Evolutionary conservation across 2,888 invertebrate genomes (phyloP), one percentile per base, ranked within the genome.

Genomic region (Beris chalybata): DNA sequence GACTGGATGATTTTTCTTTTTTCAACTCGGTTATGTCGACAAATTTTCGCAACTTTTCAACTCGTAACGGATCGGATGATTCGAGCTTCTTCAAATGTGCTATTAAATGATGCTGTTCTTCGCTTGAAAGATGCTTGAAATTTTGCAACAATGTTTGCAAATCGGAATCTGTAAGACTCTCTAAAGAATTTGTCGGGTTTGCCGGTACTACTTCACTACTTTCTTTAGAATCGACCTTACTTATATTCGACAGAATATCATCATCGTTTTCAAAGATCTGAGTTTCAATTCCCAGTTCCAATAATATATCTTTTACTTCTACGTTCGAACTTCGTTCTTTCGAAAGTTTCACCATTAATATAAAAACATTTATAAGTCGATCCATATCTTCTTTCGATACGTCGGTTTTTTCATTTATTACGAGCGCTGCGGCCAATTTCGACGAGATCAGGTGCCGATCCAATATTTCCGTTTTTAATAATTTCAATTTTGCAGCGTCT

Each of bases 71-170:
- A 76, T 92, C 89, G 4, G 86, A 86, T 0, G 87, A 86, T 76
- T 93, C 93, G 47, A 93, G 77, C 76, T 92, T 92, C 76, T 92
- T 92, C 67, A 93, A 77, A 75, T 92, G 92, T 0, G 87, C 88
- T 43, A 93, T 92, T 4, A 93, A 83, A 72, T 90, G 89, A 75
- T 91, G 90, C 74, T 93, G 93, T 76, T 93, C 93, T 70, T 92
- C 91, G 0, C 87, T 86, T 0, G 89, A 89, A 12, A 93, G 78
- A 73, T 92, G 91, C 76, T 91, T 91, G 72, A 90, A 90, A 75
- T 92, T 93, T 76, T 91, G 90, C 65, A 93, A 77, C 1, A 93
- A 79, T 0, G 90, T 89, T 76, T 92, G 91, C 55, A 93, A 78
- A 74, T 93, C 93, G 0, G 89, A 87, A 76, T 93, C 92, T 0